phyloP scores from a whole-genome alignment of 2,113 vertebrate genomes.

The Thunnus maccoyii region DNA sequence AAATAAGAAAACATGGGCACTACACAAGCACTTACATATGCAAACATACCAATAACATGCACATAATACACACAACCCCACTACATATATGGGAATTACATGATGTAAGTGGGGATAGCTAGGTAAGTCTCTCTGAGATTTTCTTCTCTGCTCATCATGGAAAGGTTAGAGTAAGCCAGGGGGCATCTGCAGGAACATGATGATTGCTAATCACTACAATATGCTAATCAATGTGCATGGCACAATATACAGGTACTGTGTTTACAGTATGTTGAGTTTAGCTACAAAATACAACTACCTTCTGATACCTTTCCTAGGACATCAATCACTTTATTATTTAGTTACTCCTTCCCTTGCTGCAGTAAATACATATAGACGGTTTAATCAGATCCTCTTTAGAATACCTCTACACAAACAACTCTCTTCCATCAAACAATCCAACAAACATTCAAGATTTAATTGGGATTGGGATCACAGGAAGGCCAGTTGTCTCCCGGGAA shows the following conservation, averaged over 20 bases:
- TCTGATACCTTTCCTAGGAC: neutral
- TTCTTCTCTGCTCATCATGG: neutral
- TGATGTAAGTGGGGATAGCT: neutral
- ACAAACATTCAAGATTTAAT: slow-evolving; percentile 37
- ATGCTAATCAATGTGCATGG: slow-evolving; percentile 9
- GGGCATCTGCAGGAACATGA: slow-evolving; percentile 18
- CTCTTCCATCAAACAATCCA: neutral
- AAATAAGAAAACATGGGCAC: slow-evolving; percentile 32
- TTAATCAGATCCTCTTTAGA: neutral
- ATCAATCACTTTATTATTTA: neutral
- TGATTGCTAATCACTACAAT: slow-evolving; percentile 18
- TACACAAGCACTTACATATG: neutral
- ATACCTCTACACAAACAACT: neutral
- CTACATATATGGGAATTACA: neutral
- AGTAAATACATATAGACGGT: neutral
- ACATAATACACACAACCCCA: neutral
- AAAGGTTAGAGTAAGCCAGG: slow-evolving; percentile 33
- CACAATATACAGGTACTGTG: neutral
- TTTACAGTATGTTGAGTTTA: slow-evolving; percentile 9
- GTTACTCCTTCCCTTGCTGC: neutral
- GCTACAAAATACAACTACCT: neutral
- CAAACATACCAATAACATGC: neutral
- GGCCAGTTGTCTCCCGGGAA: slow-evolving; percentile 31
- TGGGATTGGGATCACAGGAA: slow-evolving; percentile 33
- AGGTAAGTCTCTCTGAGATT: neutral